Conservation (phyloP, 2,113 vertebrate genomes). For the Rattus norvegicus region DNA sequence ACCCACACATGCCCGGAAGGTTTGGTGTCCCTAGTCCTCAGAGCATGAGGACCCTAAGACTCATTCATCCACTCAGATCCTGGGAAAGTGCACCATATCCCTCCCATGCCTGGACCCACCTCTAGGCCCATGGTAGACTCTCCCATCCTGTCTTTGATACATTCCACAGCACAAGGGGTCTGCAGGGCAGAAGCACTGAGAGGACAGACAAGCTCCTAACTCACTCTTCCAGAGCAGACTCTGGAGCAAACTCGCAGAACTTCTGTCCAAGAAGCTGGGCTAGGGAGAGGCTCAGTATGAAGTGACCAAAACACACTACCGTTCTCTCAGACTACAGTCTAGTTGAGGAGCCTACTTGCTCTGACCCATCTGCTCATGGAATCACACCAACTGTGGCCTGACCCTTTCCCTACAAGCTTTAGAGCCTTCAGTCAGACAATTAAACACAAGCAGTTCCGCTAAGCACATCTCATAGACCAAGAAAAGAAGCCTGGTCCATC, state of each 20-base stretch:
- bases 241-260: background rate
- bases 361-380: background rate
- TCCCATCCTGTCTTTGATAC: no score
- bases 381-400: background rate
- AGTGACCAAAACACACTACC: background rate
- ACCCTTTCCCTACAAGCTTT: background rate
- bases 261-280: background rate
- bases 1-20: background rate
- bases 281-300: background rate
- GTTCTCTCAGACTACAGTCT: no score
- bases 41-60: background rate
- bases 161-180: background rate
- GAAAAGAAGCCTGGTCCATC: background rate
- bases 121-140: fast-evolving
- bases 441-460: background rate
- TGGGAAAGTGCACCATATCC: background rate
- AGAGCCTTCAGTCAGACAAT: background rate
- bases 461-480: background rate
- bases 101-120: background rate
- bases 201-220: background rate
- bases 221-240: background rate
- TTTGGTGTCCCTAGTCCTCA: background rate
- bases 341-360: background rate
- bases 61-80: background rate
- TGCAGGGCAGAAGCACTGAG: background rate